These are phyloP conservation scores for Sphyrna mokarran DNA, from an alignment of 2,113 vertebrate genomes.

Conservation along the genomic window DNA sequence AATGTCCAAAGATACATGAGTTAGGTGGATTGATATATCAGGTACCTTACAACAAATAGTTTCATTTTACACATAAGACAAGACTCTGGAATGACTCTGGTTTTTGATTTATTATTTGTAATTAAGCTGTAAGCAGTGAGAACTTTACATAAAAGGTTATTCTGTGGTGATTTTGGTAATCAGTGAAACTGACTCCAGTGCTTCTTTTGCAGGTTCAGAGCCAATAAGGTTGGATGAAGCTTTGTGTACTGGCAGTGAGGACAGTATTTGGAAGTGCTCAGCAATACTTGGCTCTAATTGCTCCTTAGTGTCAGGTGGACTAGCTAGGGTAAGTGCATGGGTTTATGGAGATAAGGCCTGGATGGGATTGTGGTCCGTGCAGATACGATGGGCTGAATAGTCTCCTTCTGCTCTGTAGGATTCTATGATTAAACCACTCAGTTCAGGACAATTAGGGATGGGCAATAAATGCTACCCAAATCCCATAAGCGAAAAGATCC, in stretches of 20 bases:
- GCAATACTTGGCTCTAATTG: neutral
- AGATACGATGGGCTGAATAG: too few species aligned
- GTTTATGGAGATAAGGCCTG: too few species aligned
- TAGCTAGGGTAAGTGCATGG: too few species aligned
- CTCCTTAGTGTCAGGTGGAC: too few species aligned
- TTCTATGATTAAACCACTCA: too few species aligned
- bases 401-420: too few species aligned
- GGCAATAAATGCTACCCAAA: too few species aligned
- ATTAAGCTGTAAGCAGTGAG: neutral
- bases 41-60: neutral
- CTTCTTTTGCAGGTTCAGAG: constrained; percentile 19
- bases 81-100: neutral
- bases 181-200: neutral
- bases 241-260: constrained; percentile 18
- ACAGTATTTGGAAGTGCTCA: neutral
- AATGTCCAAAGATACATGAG: too few species aligned
- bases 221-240: neutral
- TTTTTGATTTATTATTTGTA: neutral
- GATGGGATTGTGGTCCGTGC: too few species aligned
- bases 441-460: too few species aligned
- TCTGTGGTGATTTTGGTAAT: neutral
- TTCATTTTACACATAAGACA: neutral
- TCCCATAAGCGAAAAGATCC: neutral
- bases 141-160: neutral
- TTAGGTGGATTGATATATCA: neutral